Evolutionary conservation across 2,797 vertebrate species (phyloP), one percentile per base, ranked within the genome.

Genomic region (Amazonetta brasiliensis): DNA sequence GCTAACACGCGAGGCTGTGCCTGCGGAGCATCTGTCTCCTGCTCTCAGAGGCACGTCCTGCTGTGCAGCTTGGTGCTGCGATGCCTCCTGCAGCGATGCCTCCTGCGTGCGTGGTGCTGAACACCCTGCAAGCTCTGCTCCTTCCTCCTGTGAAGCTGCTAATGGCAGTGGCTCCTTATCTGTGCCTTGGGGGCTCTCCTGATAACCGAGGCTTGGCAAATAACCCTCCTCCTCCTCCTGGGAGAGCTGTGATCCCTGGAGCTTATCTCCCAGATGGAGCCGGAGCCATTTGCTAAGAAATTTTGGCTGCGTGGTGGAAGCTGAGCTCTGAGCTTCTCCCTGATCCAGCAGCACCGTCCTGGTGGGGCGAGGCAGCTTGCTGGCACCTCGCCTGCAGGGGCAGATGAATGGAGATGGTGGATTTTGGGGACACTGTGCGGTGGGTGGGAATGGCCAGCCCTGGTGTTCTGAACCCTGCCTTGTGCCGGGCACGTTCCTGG

Each of bases 1-100:
- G 0, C 22, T 3, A 13, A 28, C 8, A 43, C 39, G 4, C 2
- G 4, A 6, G 63, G 25, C 22, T 25, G 14, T 31, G 37, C 21
- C 1, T 8, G 2, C 0, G 41, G n/a, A 2, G 26, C 7, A 23
- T 33, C 39, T 20, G 23, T 28, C 54, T 25, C 30, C 39, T 6
- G 76, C 64, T 67, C 16, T 21, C 43, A 19, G 58, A 59, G 35
- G 63, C 54, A 4, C 4, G 1, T 30, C 44, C 69, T 6, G 0
- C 54, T 0, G 0, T 22, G 58, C 90, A 59, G 39, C 44, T 33
- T 19, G 44, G 39, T 39, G 10, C 44, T 3, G 18, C 4, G 25
- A 0, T 37, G 60, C 26, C 64, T 60, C 63, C 43, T 18, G 41
- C 46, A 3, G 16, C 3, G 19, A 0, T 33, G 62, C 22, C 72